phyloP scores from a whole-genome alignment of 2,113 vertebrate genomes.

The Oceanodroma tethys region DNA sequence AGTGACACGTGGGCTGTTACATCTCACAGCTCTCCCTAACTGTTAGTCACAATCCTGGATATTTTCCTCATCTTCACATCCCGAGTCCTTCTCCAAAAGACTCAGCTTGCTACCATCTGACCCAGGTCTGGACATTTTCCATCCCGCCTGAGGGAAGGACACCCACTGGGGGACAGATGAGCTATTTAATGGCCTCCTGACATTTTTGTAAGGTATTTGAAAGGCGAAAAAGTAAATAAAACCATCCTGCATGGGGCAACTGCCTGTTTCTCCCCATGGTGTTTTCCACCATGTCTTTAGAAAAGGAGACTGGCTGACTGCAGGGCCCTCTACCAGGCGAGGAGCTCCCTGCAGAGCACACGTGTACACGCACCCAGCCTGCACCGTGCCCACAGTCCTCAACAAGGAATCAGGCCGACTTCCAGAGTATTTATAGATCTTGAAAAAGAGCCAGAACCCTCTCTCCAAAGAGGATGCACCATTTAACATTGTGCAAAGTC shows the following conservation, averaged over 20 bases:
- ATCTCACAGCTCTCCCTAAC: background rate
- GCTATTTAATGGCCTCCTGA: background rate
- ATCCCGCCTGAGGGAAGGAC: background rate
- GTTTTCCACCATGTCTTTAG: background rate
- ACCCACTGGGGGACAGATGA: background rate
- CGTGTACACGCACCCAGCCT: background rate
- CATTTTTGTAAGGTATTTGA: background rate
- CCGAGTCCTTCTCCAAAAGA: background rate
- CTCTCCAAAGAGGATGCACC: conserved; percentile 28
- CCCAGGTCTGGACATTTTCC: background rate
- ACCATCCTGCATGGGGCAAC: background rate
- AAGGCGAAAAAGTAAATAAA: background rate
- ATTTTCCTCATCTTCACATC: background rate
- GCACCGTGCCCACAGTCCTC: background rate
- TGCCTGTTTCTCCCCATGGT: background rate
- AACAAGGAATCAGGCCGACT: background rate
- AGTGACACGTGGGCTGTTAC: background rate
- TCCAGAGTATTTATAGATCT: conserved; percentile 43
- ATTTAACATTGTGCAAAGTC: conserved; percentile 57
- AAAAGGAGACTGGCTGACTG: background rate
- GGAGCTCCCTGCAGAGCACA: background rate
- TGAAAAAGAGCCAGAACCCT: conserved; percentile 47
- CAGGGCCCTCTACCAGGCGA: background rate
- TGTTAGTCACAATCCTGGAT: background rate
- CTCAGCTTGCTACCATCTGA: background rate